These are phyloP conservation scores for Rhea pennata DNA, from an alignment of 2,113 vertebrate genomes.

Conservation along the genomic window DNA sequence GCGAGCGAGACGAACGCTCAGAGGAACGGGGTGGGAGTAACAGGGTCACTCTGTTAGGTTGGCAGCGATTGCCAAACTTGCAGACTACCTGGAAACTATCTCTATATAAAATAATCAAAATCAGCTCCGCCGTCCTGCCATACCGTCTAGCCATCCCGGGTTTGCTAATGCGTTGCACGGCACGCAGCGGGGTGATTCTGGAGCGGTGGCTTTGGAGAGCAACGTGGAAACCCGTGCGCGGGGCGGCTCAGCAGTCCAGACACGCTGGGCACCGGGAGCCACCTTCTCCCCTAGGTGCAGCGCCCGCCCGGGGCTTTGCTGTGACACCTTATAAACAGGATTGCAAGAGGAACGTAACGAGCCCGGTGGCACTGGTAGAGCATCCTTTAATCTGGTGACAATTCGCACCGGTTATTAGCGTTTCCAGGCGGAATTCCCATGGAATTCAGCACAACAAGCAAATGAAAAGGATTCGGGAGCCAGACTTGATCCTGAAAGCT, in stretches of 20 bases:
- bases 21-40: conserved; percentile 55
- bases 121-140: conserved; percentile 47
- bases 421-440: background rate
- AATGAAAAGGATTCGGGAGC: background rate
- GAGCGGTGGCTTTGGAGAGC: background rate
- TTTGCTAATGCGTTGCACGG: background rate
- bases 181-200: background rate
- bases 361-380: background rate
- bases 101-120: conserved; percentile 69
- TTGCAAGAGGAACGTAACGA: background rate
- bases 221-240: accelerated
- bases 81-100: conserved; percentile 57
- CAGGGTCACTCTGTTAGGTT: conserved; percentile 53
- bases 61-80: conserved; percentile 60
- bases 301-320: background rate
- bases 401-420: background rate
- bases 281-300: background rate
- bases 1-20: conserved; percentile 34
- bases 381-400: background rate
- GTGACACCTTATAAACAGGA: background rate
- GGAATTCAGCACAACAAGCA: conserved; percentile 19
- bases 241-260: background rate
- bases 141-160: background rate
- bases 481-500: background rate
- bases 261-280: accelerated